Evolutionary conservation across 53 echinoderm and acorn worm genomes (phyloP), one percentile per base, ranked within the genome.

Genomic region (Holothuria leucospilota): DNA sequence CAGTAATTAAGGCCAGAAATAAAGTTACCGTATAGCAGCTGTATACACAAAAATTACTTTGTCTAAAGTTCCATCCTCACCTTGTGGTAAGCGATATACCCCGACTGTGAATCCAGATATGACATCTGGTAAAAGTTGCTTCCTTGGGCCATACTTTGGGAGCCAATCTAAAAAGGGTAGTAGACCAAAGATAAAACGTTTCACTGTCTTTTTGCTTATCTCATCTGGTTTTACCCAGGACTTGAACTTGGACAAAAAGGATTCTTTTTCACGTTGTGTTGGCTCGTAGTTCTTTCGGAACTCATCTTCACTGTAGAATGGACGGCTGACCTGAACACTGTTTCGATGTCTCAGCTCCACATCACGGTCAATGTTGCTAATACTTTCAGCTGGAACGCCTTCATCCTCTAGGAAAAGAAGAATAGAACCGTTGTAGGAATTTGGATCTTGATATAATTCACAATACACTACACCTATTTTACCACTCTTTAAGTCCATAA

Each of bases 271-370:
- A 30, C 82, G 69, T 59, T 85, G 60, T 5, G 53, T 90, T 51
- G 87, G 86, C 62, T 90, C 84, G 65, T 94, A 94, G 68, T 87
- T 86, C 21, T 88, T 72, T 30, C 86, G 85, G 67, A 96, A 96
- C 15, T 69, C 79, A 46, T 94, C 87, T 80, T 96, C 96, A 10
- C 80, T 96, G 91, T 96, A 96, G 8, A 88, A 87, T 25, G 94
- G 96, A 29, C 96, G 88, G 21, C 82, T 89, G 69, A 96, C 91
- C 28, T 85, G 77, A 34, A 96, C 86, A 34, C 56, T 80, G 6
- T 85, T 39, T 5, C 85, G 74, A 16, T 85, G 85, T 20, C 81
- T 51, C 59, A 90, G 68, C 39, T 59, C 52, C 16, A 90, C 30
- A 40, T 70, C 67, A 29, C 41, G 69, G 63, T 90, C 90, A 14